Conservation (phyloP, 2,888 invertebrate species). For the Drosophila longiperda region DNA sequence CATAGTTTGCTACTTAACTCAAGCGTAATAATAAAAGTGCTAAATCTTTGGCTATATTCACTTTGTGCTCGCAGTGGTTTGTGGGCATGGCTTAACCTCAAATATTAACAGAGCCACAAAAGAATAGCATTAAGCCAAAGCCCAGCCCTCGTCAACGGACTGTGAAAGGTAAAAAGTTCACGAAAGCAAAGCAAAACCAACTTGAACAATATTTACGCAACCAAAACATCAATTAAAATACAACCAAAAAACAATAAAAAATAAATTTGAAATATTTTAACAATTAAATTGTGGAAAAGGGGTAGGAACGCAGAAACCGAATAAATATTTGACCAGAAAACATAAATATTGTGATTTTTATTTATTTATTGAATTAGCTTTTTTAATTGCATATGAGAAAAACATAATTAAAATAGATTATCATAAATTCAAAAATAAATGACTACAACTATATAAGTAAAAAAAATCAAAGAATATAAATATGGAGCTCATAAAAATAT, state of each 20-base stretch:
- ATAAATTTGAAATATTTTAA: not conserved
- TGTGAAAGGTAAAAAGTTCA: slow-evolving; percentile 47
- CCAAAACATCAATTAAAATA: slow-evolving; percentile 17
- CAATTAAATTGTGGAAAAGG: not conserved
- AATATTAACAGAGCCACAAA: slow-evolving; percentile 65
- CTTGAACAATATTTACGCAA: slow-evolving; percentile 56
- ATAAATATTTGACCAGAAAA: not conserved
- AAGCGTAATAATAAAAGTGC: slow-evolving; percentile 81
- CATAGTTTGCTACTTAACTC: slow-evolving; percentile 81
- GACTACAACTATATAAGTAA: not conserved
- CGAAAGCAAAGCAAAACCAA: slow-evolving; percentile 68
- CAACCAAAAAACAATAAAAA: slow-evolving; percentile 11
- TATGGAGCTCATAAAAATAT: not conserved
- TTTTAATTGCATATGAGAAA: not conserved
- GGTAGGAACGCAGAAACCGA: not conserved
- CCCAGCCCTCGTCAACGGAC: slow-evolving; percentile 10
- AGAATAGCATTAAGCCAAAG: slow-evolving; percentile 57
- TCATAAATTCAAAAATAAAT: not conserved
- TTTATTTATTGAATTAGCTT: not conserved
- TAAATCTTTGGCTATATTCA: slow-evolving; percentile 80
- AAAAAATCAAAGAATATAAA: not conserved
- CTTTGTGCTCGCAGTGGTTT: slow-evolving; percentile 57
- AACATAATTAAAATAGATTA: not conserved
- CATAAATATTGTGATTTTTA: not conserved
- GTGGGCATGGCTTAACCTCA: slow-evolving; percentile 48